These are phyloP conservation scores for Harpalus rufipes DNA, from an alignment of 2,888 invertebrate species.

Conservation along the genomic window DNA sequence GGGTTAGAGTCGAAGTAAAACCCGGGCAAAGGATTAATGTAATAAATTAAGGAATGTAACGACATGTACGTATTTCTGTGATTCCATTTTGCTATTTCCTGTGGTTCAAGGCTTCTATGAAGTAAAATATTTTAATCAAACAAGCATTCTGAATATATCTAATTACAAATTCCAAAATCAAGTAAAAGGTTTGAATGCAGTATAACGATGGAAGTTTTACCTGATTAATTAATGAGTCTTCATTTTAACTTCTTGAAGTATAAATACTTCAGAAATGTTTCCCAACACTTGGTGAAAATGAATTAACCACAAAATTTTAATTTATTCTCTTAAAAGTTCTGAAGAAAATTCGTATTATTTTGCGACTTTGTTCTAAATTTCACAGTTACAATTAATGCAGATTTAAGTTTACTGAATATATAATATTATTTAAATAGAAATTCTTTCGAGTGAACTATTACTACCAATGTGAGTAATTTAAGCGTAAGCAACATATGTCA, in stretches of 20 bases:
- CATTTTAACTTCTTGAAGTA: constrained; percentile 27
- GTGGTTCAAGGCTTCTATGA: too few relatives aligned
- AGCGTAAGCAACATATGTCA: too few relatives aligned
- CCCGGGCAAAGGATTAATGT: too few relatives aligned
- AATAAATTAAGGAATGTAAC: too few relatives aligned
- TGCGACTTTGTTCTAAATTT: constrained; percentile 4
- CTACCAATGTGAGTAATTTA: too few relatives aligned
- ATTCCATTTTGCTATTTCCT: too few relatives aligned
- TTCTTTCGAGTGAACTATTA: too few relatives aligned
- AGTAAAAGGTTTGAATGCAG: constrained; percentile 5
- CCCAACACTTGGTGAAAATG: neutral
- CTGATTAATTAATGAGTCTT: constrained; percentile 25
- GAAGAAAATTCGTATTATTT: constrained; percentile 27
- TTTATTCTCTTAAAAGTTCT: constrained; percentile 21
- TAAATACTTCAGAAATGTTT: constrained; percentile 43
- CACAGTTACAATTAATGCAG: neutral
- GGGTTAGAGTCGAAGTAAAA: too few relatives aligned
- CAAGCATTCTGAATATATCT: too few relatives aligned
- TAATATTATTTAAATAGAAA: neutral
- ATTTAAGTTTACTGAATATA: neutral
- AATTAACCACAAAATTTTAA: neutral
- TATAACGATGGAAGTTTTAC: constrained; percentile 32
- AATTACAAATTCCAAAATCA: too few relatives aligned
- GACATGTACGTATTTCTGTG: too few relatives aligned
- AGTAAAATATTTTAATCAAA: too few relatives aligned